phyloP scores from a whole-genome alignment of 2,113 vertebrate species.

The Pholis gunnellus region DNA sequence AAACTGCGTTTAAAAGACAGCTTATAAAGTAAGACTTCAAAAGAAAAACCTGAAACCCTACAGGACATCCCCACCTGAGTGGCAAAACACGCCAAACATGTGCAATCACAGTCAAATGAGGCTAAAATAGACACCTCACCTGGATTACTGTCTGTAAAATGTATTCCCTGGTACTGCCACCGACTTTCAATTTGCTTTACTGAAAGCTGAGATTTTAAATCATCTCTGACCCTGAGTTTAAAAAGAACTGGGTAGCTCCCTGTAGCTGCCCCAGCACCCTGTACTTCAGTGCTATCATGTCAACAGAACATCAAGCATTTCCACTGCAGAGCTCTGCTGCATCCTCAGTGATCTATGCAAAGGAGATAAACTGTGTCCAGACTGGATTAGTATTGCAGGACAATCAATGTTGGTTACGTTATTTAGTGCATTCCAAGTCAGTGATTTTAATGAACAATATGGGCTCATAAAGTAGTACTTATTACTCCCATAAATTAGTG shows the following conservation, averaged over 20 bases:
- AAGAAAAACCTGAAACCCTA: too few species aligned
- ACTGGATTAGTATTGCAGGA: conserved; percentile 37
- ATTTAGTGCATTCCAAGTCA: conserved; percentile 50
- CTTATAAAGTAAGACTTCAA: not conserved
- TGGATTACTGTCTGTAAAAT: conserved; percentile 12
- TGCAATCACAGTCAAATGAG: conserved; percentile 6
- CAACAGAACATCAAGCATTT: conserved; percentile 32
- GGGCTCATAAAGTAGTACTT: conserved; percentile 50
- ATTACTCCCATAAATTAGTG: conserved; percentile 53
- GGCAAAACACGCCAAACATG: not conserved
- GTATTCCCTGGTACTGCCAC: not conserved
- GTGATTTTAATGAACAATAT: conserved; percentile 58
- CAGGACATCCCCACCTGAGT: not conserved
- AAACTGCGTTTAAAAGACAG: not conserved
- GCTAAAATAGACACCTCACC: conserved; percentile 11
- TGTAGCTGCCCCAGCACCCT: not conserved
- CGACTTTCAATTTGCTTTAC: conserved; percentile 13
- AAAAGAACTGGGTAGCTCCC: not conserved
- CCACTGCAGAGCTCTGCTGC: conserved; percentile 8
- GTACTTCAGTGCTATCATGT: conserved; percentile 1
- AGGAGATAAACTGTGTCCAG: conserved; percentile 30
- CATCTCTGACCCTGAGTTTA: not conserved
- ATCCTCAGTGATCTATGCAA: conserved; percentile 32
- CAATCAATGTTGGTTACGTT: conserved; percentile 53
- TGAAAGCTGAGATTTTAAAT: conserved; percentile 20